Conservation (phyloP, 2,113 vertebrate species). For the Eulemur macaco region DNA sequence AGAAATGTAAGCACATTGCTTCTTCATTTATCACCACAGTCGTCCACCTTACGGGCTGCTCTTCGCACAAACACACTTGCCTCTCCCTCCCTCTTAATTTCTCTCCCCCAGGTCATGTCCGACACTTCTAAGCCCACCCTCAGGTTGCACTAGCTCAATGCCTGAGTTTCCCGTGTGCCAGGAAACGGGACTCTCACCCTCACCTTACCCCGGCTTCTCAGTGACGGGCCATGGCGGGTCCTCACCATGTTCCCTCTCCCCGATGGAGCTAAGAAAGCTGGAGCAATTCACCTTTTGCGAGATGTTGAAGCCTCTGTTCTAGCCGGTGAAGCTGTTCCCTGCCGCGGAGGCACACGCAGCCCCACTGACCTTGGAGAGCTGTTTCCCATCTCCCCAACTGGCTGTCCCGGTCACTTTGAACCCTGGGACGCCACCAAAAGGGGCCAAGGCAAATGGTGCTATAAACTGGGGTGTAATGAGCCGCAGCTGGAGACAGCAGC, state of each 20-base stretch:
- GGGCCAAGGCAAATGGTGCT: neutral
- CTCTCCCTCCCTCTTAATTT: too few relatives aligned
- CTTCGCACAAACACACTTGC: neutral
- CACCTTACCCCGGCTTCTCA: neutral
- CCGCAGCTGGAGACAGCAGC: neutral
- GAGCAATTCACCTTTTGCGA: rapidly evolving
- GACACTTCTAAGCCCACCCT: too few relatives aligned
- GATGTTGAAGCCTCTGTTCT: neutral
- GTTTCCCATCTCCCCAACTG: neutral
- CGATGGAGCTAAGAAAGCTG: too few relatives aligned
- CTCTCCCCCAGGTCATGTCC: neutral
- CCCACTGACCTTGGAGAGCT: neutral
- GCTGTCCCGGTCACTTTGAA: neutral
- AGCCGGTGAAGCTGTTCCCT: rapidly evolving
- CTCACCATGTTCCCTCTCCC: rapidly evolving
- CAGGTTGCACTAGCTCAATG: neutral
- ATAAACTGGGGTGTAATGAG: neutral
- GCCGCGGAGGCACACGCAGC: rapidly evolving
- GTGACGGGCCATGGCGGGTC: rapidly evolving
- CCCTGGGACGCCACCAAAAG: neutral
- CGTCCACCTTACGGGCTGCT: neutral
- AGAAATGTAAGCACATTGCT: neutral
- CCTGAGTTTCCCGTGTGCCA: rapidly evolving
- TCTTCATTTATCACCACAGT: neutral
- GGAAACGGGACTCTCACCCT: neutral